phyloP scores from a whole-genome alignment of 2,797 vertebrate genomes.

The Heterohyrax brucei region DNA sequence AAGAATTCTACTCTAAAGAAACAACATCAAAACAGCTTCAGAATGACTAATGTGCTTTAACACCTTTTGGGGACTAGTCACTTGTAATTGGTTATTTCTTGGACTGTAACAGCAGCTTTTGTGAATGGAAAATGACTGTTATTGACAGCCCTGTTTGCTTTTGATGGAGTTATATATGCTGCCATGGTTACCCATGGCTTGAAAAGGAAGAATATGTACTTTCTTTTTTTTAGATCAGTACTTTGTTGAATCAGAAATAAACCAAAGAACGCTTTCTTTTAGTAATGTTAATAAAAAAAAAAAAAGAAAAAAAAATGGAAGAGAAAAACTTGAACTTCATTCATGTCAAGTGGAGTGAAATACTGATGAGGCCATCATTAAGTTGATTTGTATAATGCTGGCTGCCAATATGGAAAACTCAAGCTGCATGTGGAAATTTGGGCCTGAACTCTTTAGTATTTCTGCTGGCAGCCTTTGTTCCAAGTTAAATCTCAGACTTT shows the following conservation, averaged over 20 bases:
- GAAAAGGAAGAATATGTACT: constrained; percentile 71
- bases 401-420: constrained; percentile 58
- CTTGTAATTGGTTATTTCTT: constrained; percentile 83
- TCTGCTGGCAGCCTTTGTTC: constrained; percentile 67
- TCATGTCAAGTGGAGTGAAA: constrained; percentile 39
- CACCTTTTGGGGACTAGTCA: constrained; percentile 74
- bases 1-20: constrained; percentile 78
- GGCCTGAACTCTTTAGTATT: constrained; percentile 42
- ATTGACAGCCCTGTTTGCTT: constrained; percentile 74
- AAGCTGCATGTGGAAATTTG: neutral
- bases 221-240: constrained; percentile 42
- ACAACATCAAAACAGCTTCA: constrained; percentile 75
- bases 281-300: constrained; percentile 71
- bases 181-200: constrained; percentile 71
- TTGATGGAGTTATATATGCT: constrained; percentile 62
- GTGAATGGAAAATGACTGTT: constrained; percentile 82
- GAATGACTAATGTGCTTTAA: constrained; percentile 76
- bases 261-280: constrained; percentile 42
- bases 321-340: neutral
- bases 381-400: constrained; percentile 39
- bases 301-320: constrained; percentile 48
- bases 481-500: constrained; percentile 27
- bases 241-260: constrained; percentile 76
- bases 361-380: constrained; percentile 48
- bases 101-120: constrained; percentile 75